Percentiles rank a stretch among this genome's conserved stretches.
Evolutionary conservation across 2,113 vertebrate genomes (phyloP).

Genomic region (Bostrychus sinensis): DNA sequence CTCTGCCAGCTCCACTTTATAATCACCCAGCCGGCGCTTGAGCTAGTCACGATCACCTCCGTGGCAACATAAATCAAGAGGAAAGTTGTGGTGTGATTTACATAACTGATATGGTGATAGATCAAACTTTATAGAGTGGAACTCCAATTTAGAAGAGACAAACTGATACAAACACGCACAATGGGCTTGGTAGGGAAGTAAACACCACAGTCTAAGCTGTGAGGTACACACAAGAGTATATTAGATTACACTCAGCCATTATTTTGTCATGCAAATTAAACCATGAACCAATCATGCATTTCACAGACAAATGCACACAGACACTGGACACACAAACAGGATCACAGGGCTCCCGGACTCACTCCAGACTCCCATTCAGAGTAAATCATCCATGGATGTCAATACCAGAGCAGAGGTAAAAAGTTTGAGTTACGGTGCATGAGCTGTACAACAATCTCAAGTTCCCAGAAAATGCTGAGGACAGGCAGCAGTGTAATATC

Average conservation of each 20-base stretch:
- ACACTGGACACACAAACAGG: slow-evolving; percentile 17
- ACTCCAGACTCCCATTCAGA: slow-evolving; percentile 38
- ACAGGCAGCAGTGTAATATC: slow-evolving; percentile 40
- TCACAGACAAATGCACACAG: slow-evolving; percentile 33
- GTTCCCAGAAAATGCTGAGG: slow-evolving; percentile 56
- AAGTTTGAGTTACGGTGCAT: slow-evolving; percentile 47
- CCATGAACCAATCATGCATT: slow-evolving; percentile 29
- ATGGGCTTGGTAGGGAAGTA: background rate
- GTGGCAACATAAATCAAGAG: slow-evolving; percentile 62
- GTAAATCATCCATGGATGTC: slow-evolving; percentile 56
- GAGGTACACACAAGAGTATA: slow-evolving; percentile 9
- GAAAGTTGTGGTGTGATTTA: slow-evolving; percentile 55
- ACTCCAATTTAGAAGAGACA: slow-evolving; percentile 37
- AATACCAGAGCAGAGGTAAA: slow-evolving; percentile 44
- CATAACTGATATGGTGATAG: slow-evolving; percentile 62
- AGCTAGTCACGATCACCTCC: slow-evolving; percentile 54
- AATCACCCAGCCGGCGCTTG: slow-evolving; percentile 50
- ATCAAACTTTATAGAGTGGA: slow-evolving; percentile 65
- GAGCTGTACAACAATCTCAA: slow-evolving; percentile 30
- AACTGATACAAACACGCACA: slow-evolving; percentile 15
- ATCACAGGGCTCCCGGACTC: background rate
- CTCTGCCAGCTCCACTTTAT: slow-evolving; percentile 39
- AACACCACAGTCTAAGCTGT: slow-evolving; percentile 8
- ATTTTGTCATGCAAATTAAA: slow-evolving; percentile 54
- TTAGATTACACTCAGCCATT: slow-evolving; percentile 40